Base-by-base conservation (phyloP, 1,140 invertebrate genomes). In the Lerema accius region DNA sequence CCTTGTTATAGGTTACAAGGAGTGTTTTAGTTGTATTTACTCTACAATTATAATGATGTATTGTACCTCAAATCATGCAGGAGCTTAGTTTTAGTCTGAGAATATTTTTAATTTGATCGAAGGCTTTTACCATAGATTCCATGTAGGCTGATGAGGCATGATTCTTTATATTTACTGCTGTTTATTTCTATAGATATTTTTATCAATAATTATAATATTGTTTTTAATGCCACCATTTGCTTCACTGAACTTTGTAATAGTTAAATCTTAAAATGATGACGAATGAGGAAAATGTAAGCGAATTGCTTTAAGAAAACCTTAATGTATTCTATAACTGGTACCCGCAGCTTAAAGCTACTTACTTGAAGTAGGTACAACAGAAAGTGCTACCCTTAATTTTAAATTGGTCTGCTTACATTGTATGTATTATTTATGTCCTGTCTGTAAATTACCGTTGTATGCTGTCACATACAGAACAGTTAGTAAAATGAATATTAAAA, bases 401-500 rank as follows among this genome's bases (percentile, higher is more conserved):
- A n/a, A 32, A 43, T 56, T 55, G 19, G 11, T 56, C 43, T 45
- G 53, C 35, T 37, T 37, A 11, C 16, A 56, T 45, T 45, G 13
- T 45, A 56, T 40, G 32, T 53, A 13, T n/a, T 53, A 56, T 56
- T 45, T 56, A 32, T 56, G 40, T 17, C 40, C 23, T 45, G 45
- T 56, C 23, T 45, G 15, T 56, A 56, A 58, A 58, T 58, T 58
- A 58, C 55, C 15, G 42, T 46, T 58, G 42, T 58, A 58, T 58
- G 55, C 55, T 58, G 15, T 46, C 55, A 58, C 55, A 58, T 58
- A 58, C 55, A 58, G 26, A 58, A 46, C 55, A 58, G 55, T 58
- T 58, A 58, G 53, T 58, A 58, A 58, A 58, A 58, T 58, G 26
- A 46, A 58, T 58, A 58, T 42, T 58, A 56, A 45, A 55, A 45